Evolutionary conservation across 2,888 invertebrate genomes (phyloP), one percentile per base, ranked within the genome.

Genomic region (Thyatira batis): DNA sequence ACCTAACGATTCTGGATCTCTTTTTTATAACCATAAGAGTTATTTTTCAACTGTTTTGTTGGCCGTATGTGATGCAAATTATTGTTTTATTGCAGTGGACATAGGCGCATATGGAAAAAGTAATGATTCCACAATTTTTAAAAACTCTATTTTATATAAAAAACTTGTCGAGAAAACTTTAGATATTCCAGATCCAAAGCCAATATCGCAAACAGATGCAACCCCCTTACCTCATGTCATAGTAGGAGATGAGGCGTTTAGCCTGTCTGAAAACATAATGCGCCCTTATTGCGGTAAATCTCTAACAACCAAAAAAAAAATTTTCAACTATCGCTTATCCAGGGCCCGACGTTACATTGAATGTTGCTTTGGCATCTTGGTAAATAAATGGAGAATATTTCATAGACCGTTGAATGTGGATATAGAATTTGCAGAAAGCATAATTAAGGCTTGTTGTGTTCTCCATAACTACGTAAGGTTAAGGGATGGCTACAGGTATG

Each of bases 171-270:
- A 61, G 53, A 54, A 61, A 57, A 56, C 58, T 54, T 55, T 69
- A 60, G 55, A 63, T 46, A 63, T 69, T 49, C 65, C 61, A 49
- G 51, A 20, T 50, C 61, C 65, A 39, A 60, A 63, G 54, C 61
- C 60, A 54, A 56, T 71, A 60, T 59, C 64, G 53, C 50, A 56
- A 51, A 52, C 52, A 57, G 55, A 59, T 45, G 52, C 28, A 54
- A 61, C 53, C 57, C 60, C 55, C 53, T 45, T 58, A 33, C 58
- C 58, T 50, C 55, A 60, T 62, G 67, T 69, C 54, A 51, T 74
- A 52, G 64, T 74, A 51, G 72, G 67, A 45, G 73, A 71, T 65
- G 71, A 71, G 60, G 71, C 67, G 27, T 74, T 76, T 53, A 69
- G 65, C 13, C 63, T 76, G 54, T 25, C 54, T 51, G 57, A 66